Conservation (phyloP, 2,888 invertebrate genomes). For the Agonopterix heracliana region DNA sequence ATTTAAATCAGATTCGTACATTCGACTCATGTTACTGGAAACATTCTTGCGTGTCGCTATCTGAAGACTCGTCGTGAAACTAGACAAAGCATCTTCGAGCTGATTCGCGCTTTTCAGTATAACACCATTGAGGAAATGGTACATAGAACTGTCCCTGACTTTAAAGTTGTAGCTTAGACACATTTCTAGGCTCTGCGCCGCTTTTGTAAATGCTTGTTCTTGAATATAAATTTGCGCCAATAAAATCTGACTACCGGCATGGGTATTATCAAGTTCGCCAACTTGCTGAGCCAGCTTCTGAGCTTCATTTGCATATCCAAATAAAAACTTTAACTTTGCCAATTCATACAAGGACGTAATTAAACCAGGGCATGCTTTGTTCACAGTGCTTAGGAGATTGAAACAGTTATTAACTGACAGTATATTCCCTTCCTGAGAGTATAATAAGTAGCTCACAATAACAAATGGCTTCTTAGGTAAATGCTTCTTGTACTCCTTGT, state of each 20-base stretch:
- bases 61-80: slow-evolving; percentile 84
- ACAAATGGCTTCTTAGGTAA: slow-evolving; percentile 79
- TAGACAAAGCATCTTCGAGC: slow-evolving; percentile 82
- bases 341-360: slow-evolving; percentile 80
- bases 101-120: slow-evolving; percentile 86
- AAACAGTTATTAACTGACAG: slow-evolving; percentile 73
- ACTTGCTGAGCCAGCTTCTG: slow-evolving; percentile 83
- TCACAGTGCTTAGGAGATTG: slow-evolving; percentile 82
- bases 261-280: slow-evolving; percentile 85
- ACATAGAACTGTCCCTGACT: slow-evolving; percentile 92
- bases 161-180: slow-evolving; percentile 95
- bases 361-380: slow-evolving; percentile 89
- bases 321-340: slow-evolving; percentile 87
- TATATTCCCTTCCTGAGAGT: slow-evolving; percentile 63
- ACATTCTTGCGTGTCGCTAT: slow-evolving; percentile 69
- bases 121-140: slow-evolving; percentile 90
- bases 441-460: slow-evolving; percentile 58
- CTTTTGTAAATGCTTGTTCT: slow-evolving; percentile 82
- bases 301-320: slow-evolving; percentile 85
- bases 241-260: slow-evolving; percentile 89
- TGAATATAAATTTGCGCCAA: slow-evolving; percentile 90
- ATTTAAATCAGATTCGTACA: slow-evolving; percentile 67
- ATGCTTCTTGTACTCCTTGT: slow-evolving; percentile 84
- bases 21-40: slow-evolving; percentile 35
- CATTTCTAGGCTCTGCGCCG: slow-evolving; percentile 90